These are phyloP conservation scores for Saccostrea glomerata DNA, from an alignment of 1,140 invertebrate species.

Conservation along the genomic window DNA sequence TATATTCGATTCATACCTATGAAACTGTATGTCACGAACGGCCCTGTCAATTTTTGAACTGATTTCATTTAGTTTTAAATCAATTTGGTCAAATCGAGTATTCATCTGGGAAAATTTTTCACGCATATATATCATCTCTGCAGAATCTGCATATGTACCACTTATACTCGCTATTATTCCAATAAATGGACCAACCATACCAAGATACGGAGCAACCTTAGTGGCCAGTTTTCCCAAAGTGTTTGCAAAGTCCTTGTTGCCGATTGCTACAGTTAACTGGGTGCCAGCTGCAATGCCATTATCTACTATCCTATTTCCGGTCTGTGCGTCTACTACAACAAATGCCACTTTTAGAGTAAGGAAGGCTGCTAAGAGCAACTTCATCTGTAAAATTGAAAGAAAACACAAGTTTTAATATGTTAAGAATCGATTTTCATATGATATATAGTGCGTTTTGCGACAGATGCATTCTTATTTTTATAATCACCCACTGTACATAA, in stretches of 20 bases:
- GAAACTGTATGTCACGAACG: not conserved
- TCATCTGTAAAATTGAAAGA: too few species aligned
- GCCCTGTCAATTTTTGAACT: not conserved
- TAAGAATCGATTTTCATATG: too few species aligned
- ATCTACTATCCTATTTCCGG: not conserved
- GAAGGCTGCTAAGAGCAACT: too few species aligned
- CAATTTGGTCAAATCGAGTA: not conserved
- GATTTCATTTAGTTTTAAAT: not conserved
- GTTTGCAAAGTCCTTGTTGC: not conserved
- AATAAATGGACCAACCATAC: not conserved
- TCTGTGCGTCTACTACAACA: not conserved
- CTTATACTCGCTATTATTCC: not conserved
- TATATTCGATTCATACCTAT: not conserved
- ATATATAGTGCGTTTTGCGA: too few species aligned
- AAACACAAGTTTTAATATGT: too few species aligned
- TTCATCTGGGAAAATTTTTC: not conserved
- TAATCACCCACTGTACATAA: too few species aligned
- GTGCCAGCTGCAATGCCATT: not conserved
- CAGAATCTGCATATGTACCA: not conserved
- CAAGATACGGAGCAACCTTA: not conserved
- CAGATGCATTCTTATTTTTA: too few species aligned
- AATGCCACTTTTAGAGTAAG: too few species aligned
- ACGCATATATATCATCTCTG: not conserved
- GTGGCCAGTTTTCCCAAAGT: not conserved
- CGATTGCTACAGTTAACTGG: not conserved